A percentile compares a stretch with the other conserved stretches of the same genome.
These are phyloP conservation scores for Oeneis ivallda DNA, from an alignment of 2,888 invertebrate genomes.

Conservation along the genomic window DNA sequence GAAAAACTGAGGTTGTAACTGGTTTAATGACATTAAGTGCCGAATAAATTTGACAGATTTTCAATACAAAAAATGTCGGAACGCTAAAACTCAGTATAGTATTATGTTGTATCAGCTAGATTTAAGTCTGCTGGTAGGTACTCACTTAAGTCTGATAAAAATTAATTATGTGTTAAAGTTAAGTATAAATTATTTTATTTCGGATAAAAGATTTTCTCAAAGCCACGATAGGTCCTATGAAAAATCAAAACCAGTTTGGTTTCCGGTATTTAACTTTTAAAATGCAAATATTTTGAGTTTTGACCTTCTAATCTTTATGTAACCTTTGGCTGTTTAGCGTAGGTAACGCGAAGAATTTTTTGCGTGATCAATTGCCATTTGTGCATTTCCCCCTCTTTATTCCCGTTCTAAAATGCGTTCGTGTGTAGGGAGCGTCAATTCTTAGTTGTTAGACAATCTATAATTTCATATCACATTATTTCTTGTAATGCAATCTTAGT, in stretches of 20 bases:
- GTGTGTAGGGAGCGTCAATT: slow-evolving; percentile 7
- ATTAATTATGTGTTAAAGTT: background rate
- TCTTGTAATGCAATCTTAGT: background rate
- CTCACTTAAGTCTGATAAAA: too few species aligned
- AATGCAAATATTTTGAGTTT: slow-evolving; percentile 11
- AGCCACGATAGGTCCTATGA: slow-evolving; percentile 4
- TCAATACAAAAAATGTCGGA: too few species aligned
- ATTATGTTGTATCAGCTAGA: background rate
- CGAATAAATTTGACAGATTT: too few species aligned
- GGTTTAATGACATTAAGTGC: too few species aligned
- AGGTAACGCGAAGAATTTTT: slow-evolving; percentile 1
- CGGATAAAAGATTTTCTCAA: background rate
- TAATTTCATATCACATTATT: background rate
- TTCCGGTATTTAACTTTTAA: slow-evolving; percentile 19
- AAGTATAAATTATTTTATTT: background rate
- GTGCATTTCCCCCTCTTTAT: slow-evolving; percentile 3
- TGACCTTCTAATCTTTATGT: slow-evolving; percentile 7
- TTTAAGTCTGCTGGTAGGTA: too few species aligned
- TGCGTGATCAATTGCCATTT: slow-evolving; percentile 14
- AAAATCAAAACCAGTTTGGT: slow-evolving; percentile 12
- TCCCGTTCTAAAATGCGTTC: background rate
- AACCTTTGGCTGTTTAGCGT: slow-evolving; percentile 6
- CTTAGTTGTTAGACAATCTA: slow-evolving; percentile 1
- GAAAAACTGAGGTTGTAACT: too few species aligned
- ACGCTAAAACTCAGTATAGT: too few species aligned